Evolutionary conservation across 2,113 vertebrate genomes (phyloP), one percentile per base, ranked within the genome.

Genomic region (Prietella phreatophila): DNA sequence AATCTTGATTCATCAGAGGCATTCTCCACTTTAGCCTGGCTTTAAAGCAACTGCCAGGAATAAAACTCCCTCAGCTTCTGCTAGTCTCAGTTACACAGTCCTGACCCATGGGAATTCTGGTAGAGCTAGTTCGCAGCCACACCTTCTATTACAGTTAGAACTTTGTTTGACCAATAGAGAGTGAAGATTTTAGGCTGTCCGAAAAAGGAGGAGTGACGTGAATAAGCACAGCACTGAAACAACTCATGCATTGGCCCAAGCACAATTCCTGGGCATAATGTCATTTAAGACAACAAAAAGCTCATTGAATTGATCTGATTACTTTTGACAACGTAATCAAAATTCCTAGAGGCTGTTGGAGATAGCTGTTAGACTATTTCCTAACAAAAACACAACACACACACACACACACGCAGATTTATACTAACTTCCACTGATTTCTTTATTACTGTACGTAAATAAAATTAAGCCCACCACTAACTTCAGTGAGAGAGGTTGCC

Each of bases 41-140:
- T 76, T 47, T 61, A 39, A 47, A 73, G 73, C 33, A 87, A 69
- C 50, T 88, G 61, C 65, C 88, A 88, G 75, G 50, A 60, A 60
- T 55, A 85, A 84, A 90, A 60, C 47, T 83, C 82, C 85, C 84
- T 85, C 88, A 87, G 82, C 20, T 79, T 71, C 58, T 85, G 58
- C 78, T 78, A n/a, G 27, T 89, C 39, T 75, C 89, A 90, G 88
- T 85, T 86, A 67, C 82, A 90, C 63, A 87, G 63, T 82, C 36
- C 85, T 83, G 90, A 79, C 84, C 92, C 89, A 42, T 92, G 93
- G 95, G 95, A 95, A 96, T 96, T 97, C 95, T 94, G 91, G 94
- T 95, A 93, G 87, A 95, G 93, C 96, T 92, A 93, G 96, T 95
- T 93, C 86, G 80, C 93, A 90, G 90, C 92, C 89, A 94, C 91